Conservation (phyloP, 2,113 vertebrate species). For the Phasianus colchicus region DNA sequence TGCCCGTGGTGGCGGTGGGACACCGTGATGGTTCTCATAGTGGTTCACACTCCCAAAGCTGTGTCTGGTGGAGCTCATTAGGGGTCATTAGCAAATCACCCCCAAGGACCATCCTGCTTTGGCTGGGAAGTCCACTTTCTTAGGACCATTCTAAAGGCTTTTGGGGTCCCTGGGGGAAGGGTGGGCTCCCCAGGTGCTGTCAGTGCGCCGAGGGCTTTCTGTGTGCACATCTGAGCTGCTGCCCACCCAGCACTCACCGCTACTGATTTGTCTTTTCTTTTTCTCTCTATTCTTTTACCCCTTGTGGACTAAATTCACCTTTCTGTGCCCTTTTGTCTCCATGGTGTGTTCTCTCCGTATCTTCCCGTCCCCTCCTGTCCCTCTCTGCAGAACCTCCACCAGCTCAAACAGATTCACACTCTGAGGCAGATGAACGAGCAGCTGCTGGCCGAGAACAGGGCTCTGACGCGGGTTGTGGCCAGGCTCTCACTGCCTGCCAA, state of each 20-base stretch:
- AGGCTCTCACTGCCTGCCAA: slow-evolving; percentile 86
- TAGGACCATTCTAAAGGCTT: neutral
- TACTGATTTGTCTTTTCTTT: slow-evolving; percentile 39
- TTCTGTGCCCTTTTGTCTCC: slow-evolving; percentile 69
- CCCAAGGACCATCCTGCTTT: neutral
- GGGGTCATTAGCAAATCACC: neutral
- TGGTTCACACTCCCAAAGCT: neutral
- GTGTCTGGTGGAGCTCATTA: neutral
- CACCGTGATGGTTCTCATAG: neutral
- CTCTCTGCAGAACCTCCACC: slow-evolving; percentile 89
- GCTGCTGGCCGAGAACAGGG: slow-evolving; percentile 94
- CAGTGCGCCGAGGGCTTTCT: neutral
- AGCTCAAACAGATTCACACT: slow-evolving; percentile 90
- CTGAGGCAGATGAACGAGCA: slow-evolving; percentile 90
- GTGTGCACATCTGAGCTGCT: neutral
- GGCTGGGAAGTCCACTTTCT: neutral
- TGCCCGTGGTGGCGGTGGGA: neutral
- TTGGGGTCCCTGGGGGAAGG: neutral
- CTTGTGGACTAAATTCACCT: slow-evolving; percentile 59
- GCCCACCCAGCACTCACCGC: neutral
- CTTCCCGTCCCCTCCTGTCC: slow-evolving; percentile 74
- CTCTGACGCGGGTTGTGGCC: slow-evolving; percentile 91
- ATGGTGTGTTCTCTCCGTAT: slow-evolving; percentile 70
- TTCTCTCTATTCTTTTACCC: slow-evolving; percentile 27
- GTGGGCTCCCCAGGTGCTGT: neutral